Conservation (phyloP, 2,888 invertebrate genomes). For the Hydrotaea cyrtoneurina region DNA sequence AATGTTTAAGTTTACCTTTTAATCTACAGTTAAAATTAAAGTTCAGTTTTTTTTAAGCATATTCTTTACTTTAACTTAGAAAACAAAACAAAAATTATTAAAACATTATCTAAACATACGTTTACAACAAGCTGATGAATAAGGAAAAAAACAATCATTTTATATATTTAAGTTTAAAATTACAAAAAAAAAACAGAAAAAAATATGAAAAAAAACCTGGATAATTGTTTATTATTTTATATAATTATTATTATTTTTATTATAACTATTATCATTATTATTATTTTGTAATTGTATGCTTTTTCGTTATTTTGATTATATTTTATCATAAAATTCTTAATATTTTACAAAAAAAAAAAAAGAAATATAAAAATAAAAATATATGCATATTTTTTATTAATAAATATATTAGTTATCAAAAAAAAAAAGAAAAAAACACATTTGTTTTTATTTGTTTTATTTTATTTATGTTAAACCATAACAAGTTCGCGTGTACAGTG, state of each 20-base stretch:
- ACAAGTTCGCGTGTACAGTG: slow-evolving; percentile 26
- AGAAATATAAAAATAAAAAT: slow-evolving; percentile 69
- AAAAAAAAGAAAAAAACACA: slow-evolving; percentile 32
- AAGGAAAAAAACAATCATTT: slow-evolving; percentile 41
- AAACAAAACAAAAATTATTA: slow-evolving; percentile 46
- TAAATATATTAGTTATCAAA: slow-evolving; percentile 78
- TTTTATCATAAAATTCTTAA: slow-evolving; percentile 65
- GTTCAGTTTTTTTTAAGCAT: slow-evolving; percentile 55
- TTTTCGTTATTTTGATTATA: slow-evolving; percentile 69
- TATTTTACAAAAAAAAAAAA: slow-evolving; percentile 71
- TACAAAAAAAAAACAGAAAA: slow-evolving; percentile 59
- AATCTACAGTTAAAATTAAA: slow-evolving; percentile 49
- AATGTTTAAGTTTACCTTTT: slow-evolving; percentile 65
- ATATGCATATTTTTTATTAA: slow-evolving; percentile 76
- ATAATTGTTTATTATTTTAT: slow-evolving; percentile 75
- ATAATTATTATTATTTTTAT: slow-evolving; percentile 48
- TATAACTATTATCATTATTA: slow-evolving; percentile 64
- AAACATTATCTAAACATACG: slow-evolving; percentile 45
- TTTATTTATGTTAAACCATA: slow-evolving; percentile 56
- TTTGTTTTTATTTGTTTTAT: slow-evolving; percentile 67
- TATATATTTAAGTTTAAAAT: slow-evolving; percentile 55
- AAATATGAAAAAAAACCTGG: slow-evolving; percentile 72
- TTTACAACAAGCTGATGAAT: slow-evolving; percentile 31
- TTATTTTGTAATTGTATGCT: slow-evolving; percentile 66
- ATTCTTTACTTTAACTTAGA: slow-evolving; percentile 52